These are phyloP conservation scores for Porites lobata DNA, from an alignment of 92 coral and sea anemone species.

Conservation along the genomic window DNA sequence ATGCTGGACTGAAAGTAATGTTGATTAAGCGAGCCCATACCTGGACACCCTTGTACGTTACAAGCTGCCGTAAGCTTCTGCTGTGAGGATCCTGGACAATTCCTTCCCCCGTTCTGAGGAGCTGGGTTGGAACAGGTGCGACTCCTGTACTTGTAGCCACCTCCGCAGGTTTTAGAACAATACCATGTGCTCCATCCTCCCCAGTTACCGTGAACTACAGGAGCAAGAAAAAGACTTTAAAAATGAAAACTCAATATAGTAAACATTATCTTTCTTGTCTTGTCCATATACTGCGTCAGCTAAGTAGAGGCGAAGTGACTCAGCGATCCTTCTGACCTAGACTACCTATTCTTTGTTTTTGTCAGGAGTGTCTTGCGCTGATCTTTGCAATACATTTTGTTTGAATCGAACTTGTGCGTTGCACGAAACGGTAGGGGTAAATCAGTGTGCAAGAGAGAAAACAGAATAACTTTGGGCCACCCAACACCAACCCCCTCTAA, in stretches of 20 bases:
- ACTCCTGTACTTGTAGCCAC: conserved; percentile 45
- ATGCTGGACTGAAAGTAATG: no score
- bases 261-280: not conserved
- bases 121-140: conserved; percentile 71
- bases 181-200: conserved; percentile 51
- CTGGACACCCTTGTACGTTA: conserved; percentile 59
- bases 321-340: no score
- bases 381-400: no score
- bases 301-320: no score
- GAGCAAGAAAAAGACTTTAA: not conserved
- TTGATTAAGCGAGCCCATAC: not conserved
- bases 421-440: no score
- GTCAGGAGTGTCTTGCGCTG: no score
- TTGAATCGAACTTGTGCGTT: no score
- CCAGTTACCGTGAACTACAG: conserved; percentile 60
- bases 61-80: conserved; percentile 46
- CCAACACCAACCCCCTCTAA: no score
- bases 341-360: no score
- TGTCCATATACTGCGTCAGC: no score
- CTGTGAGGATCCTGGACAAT: conserved; percentile 56
- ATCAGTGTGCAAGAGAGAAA: no score
- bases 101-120: conserved; percentile 69
- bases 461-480: no score
- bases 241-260: not conserved
- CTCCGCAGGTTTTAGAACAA: conserved; percentile 70